Conservation (phyloP, 2,797 vertebrate species). For the Aythya fuligula region DNA sequence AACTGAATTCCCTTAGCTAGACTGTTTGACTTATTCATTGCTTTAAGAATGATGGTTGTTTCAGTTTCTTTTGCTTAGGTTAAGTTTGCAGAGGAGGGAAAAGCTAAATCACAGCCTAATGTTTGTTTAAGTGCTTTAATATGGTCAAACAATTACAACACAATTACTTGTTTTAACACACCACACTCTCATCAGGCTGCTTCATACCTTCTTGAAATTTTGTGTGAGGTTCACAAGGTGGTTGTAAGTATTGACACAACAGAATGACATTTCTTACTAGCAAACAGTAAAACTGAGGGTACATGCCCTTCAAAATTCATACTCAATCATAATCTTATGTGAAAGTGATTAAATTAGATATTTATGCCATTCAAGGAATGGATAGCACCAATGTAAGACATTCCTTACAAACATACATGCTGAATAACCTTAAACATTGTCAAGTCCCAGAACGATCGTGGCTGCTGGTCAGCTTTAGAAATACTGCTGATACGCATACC, state of each 20-base stretch:
- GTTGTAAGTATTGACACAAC: not conserved
- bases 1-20: not conserved
- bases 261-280: not conserved
- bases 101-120: not conserved
- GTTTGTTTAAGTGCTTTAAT: not conserved
- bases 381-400: not conserved
- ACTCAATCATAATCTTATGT: not conserved
- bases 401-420: not conserved
- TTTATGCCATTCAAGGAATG: not conserved
- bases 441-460: not conserved
- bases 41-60: not conserved
- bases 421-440: constrained; percentile 1
- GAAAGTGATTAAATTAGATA: not conserved
- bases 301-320: not conserved
- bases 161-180: not conserved
- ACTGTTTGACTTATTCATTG: not conserved
- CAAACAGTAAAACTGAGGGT: constrained; percentile 5
- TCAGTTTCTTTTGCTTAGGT: not conserved
- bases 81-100: not conserved
- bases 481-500: not conserved
- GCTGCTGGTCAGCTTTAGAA: constrained; percentile 25
- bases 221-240: not conserved
- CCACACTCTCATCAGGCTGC: not conserved
- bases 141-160: not conserved
- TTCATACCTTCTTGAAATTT: not conserved